Evolutionary conservation across 2,797 vertebrate species (phyloP).

Genomic region (Tiaroga cobitis): DNA sequence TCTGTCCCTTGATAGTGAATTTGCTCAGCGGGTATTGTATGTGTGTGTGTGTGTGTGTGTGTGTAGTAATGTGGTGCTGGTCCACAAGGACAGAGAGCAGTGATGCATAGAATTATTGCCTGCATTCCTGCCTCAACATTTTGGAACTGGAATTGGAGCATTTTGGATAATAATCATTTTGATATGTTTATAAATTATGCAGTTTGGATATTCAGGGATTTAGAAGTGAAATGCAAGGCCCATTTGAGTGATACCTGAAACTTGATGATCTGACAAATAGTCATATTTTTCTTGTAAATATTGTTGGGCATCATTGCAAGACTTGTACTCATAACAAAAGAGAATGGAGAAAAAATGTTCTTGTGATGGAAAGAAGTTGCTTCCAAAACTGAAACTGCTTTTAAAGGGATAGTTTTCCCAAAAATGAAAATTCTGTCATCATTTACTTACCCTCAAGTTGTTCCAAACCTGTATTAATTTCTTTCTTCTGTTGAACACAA

Average conservation of each 20-base stretch:
- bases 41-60: neutral
- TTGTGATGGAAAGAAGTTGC: neutral
- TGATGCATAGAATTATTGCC: conserved; percentile 76
- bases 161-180: conserved; percentile 36
- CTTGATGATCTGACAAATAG: conserved; percentile 62
- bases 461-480: too few species aligned
- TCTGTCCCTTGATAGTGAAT: conserved; percentile 76
- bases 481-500: too few species aligned
- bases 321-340: neutral
- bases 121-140: conserved; percentile 69
- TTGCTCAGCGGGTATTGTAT: conserved; percentile 61
- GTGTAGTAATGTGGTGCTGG: conserved; percentile 47
- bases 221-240: conserved; percentile 63
- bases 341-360: neutral
- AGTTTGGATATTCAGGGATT: conserved; percentile 54
- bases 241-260: conserved; percentile 67
- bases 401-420: too few species aligned
- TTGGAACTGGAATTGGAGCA: conserved; percentile 64
- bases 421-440: too few species aligned
- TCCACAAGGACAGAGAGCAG: conserved; percentile 67
- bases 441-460: neutral
- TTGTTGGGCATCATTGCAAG: conserved; percentile 69
- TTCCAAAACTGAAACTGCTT: neutral
- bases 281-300: conserved; percentile 46
- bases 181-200: conserved; percentile 6